Evolutionary conservation across 2,113 vertebrate genomes (phyloP), one percentile per base, ranked within the genome.

Genomic region (Paratilapia polleni): DNA sequence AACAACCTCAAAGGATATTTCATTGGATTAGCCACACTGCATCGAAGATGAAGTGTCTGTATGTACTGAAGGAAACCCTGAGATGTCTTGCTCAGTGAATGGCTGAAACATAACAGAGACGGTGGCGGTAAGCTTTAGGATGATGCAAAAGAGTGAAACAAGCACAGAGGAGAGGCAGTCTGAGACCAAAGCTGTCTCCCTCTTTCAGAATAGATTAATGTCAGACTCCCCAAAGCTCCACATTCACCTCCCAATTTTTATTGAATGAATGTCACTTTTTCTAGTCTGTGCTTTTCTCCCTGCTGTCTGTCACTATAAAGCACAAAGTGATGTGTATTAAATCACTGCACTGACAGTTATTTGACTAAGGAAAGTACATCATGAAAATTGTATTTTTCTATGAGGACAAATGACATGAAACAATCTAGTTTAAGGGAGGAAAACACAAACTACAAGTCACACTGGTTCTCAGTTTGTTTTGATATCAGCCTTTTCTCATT

Each of bases 101-200:
- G 88, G 85, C 80, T 87, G 85, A n/a, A 47, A 19, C 54, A 86
- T 77, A 68, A 61, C 49, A 36, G 81, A 62, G 20, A 60, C n/a
- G 17, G 79, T 31, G 73, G 57, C 17, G 54, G n/a, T 26, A 9
- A 52, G 60, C 75, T 56, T 47, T 17, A 6, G 64, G 62, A 75
- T 92, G 88, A 94, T 90, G 91, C 79, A 92, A 94, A 92, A 58
- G 41, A 15, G 12, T 61, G 90, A 87, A 91, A 91, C 6, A 22
- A 84, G 52, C 75, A 36, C 17, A 47, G 57, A 76, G 49, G 59
- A 57, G 80, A 57, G 54, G 74, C 28, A 11, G 73, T 4, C 26
- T 43, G 77, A 87, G 36, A 75, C 43, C 6, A 4, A 4, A 8
- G 59, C 82, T n/a, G 6, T 36, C 70, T 28, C 57, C 36, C 31